A percentile compares a stretch with the other conserved stretches of the same genome.
These are phyloP conservation scores for Buphagus erythrorhynchus DNA, from an alignment of 2,797 vertebrate genomes.

Conservation along the genomic window DNA sequence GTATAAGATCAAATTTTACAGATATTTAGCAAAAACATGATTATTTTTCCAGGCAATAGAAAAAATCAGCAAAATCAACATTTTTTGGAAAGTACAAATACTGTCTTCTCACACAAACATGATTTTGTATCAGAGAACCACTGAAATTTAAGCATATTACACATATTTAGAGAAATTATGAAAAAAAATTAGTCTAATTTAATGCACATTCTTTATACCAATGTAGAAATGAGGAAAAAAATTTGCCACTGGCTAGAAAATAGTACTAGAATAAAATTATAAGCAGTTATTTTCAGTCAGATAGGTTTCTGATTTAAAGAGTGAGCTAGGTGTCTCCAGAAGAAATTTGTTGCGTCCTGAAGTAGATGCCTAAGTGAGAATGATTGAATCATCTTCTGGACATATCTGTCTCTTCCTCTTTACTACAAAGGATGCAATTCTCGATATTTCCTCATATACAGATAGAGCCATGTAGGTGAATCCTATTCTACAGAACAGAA, in stretches of 20 bases:
- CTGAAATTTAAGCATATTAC: background rate
- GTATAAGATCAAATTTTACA: background rate
- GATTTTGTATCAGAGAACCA: background rate
- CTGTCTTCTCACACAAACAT: background rate
- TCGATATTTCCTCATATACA: background rate
- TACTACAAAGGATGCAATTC: background rate
- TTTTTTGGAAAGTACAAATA: background rate
- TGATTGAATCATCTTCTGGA: background rate
- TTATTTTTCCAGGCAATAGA: background rate
- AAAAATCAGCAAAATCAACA: background rate
- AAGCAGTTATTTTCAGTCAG: background rate
- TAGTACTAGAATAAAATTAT: background rate
- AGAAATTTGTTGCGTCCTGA: background rate
- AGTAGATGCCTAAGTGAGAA: background rate
- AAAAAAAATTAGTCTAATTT: background rate
- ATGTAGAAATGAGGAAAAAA: background rate
- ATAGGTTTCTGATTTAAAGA: background rate
- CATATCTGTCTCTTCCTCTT: background rate
- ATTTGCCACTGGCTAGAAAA: background rate
- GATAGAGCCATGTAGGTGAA: background rate
- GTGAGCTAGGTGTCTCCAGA: background rate
- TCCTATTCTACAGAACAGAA: background rate
- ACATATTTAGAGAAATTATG: background rate
- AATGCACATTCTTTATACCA: background rate
- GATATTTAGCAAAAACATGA: background rate